phyloP scores from a whole-genome alignment of 2,888 invertebrate genomes.

The Oscheius onirici region DNA sequence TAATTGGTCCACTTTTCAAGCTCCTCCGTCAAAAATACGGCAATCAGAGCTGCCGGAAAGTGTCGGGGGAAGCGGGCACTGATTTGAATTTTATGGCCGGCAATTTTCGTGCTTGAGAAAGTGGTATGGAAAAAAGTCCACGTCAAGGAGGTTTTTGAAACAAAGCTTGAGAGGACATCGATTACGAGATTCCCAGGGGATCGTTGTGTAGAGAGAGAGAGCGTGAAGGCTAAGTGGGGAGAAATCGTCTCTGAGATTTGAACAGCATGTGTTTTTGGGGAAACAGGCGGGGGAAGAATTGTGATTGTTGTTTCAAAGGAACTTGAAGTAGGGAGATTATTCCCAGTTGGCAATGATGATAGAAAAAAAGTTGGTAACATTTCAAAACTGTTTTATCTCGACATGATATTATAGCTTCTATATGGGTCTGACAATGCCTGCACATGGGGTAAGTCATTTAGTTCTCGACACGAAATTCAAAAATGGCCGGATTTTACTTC shows the following conservation, averaged over 20 bases:
- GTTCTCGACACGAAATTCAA: too few relatives aligned
- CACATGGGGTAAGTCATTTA: too few relatives aligned
- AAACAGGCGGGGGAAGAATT: too few relatives aligned
- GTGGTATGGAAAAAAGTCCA: neutral
- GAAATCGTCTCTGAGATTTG: neutral
- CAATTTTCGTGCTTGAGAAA: neutral
- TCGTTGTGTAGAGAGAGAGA: neutral
- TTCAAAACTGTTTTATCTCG: too few relatives aligned
- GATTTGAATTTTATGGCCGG: neutral
- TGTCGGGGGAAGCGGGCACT: neutral
- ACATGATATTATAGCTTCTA: too few relatives aligned
- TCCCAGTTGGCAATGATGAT: too few relatives aligned
- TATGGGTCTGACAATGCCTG: too few relatives aligned
- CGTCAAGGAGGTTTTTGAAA: conserved; percentile 6
- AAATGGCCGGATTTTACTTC: too few relatives aligned
- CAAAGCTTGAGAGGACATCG: conserved; percentile 9
- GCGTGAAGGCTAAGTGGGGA: neutral
- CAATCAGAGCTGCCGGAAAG: conserved; percentile 82
- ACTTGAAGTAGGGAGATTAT: too few relatives aligned
- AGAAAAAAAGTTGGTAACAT: too few relatives aligned
- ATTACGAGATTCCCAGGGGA: conserved; percentile 25
- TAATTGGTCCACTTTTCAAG: conserved; percentile 22
- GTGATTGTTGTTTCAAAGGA: too few relatives aligned
- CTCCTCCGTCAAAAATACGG: conserved; percentile 80
- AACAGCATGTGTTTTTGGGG: neutral